These are phyloP conservation scores for Drosophila paramelanica DNA, from an alignment of 2,888 invertebrate genomes.

Conservation along the genomic window DNA sequence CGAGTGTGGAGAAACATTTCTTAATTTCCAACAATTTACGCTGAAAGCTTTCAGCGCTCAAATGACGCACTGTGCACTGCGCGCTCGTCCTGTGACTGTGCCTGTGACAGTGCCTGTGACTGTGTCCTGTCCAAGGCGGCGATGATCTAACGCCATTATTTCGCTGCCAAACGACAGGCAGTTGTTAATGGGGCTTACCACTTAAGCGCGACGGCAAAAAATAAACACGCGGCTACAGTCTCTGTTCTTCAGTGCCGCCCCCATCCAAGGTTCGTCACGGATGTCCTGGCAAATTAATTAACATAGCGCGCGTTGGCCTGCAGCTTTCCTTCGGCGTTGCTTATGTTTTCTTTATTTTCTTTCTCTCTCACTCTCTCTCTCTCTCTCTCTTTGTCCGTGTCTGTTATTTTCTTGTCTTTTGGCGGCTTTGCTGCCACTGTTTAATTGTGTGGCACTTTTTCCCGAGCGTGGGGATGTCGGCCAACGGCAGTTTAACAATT, in stretches of 20 bases:
- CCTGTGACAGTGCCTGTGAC: conserved; percentile 13
- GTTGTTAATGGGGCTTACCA: conserved; percentile 82
- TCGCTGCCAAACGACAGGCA: conserved; percentile 77
- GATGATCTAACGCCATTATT: conserved; percentile 81
- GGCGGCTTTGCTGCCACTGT: conserved; percentile 46
- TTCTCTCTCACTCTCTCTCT: conserved; percentile 15
- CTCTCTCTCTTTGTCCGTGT: background rate
- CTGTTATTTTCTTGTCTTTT: conserved; percentile 58
- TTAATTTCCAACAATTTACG: conserved; percentile 82
- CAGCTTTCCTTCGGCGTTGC: conserved; percentile 37
- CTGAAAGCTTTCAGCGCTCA: conserved; percentile 79
- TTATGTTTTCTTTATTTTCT: conserved; percentile 11
- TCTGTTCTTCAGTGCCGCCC: conserved; percentile 10
- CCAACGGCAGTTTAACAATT: conserved; percentile 77
- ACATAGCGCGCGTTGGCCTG: conserved; percentile 66
- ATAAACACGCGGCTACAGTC: conserved; percentile 69
- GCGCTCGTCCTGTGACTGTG: conserved; percentile 28
- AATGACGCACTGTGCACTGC: conserved; percentile 65
- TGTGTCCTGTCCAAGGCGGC: conserved; percentile 60
- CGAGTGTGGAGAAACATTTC: conserved; percentile 66
- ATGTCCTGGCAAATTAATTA: conserved; percentile 82
- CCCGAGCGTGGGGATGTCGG: conserved; percentile 19
- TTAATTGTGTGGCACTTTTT: conserved; percentile 66
- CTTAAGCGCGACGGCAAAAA: conserved; percentile 80
- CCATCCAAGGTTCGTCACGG: conserved; percentile 44